Evolutionary conservation across 2,888 invertebrate species (phyloP), one percentile per base, ranked within the genome.

Genomic region (Zaprionus lineosus): DNA sequence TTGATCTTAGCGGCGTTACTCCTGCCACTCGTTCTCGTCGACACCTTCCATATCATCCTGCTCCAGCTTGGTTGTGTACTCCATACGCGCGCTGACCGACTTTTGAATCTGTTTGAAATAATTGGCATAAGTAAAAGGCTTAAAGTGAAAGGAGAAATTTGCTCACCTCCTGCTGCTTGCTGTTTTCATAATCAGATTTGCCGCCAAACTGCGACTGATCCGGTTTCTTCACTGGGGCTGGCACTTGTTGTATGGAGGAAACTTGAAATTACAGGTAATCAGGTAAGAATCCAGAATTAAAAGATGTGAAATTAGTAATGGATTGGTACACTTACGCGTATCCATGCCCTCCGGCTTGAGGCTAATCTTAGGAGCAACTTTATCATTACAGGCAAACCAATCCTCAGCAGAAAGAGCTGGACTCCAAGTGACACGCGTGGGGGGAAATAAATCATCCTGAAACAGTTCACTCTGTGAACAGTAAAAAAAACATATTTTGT

Each of bases 401-500:
- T 95, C 95, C 0, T 90, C 88, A 24, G 94, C 94, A 1, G 92
- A 91, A 90, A 95, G 91, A 55, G 94, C 93, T 36, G 97, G 92
- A 87, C 93, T 91, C 98, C 98, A 98, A 73, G 95, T 95, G 55
- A 97, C 94, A 87, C 94, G 93, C 1, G 98, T 98, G 12, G 96
- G 95, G 8, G 98, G 98, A 90, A 98, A 98, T 59, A 99, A 91
- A 91, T 99, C 98, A 90, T 98, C 98, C 94, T 99, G 98, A 92
- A 99, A 99, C 67, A 96, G 92, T 88, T 98, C 98, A 86, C 94
- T 96, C 97, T 97, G 69, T 24, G 77, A 36, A 16, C 4, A 5
- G 3, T 4, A 6, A 0, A 5, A 5, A 28, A 33, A 6, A 12
- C 2, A 33, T 28, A 26, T n/a, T n/a, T n/a, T 18, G 4, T 24